Conservation (phyloP, 2,797 vertebrate genomes). For the Chrysocyon brachyurus region DNA sequence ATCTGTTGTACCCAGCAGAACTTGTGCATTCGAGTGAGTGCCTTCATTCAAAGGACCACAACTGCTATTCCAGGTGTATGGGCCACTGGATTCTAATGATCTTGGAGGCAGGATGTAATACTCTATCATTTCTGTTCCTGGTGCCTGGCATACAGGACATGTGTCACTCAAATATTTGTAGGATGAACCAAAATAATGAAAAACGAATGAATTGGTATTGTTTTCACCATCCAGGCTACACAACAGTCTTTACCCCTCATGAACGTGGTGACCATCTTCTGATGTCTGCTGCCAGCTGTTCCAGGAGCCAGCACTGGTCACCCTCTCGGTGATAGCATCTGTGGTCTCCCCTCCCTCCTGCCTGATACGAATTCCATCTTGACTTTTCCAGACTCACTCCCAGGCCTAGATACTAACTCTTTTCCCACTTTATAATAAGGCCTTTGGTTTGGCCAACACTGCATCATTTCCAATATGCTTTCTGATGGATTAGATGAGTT, state of each 20-base stretch:
- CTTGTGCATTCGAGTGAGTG: background rate
- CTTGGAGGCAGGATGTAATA: background rate
- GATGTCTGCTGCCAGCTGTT: background rate
- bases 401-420: background rate
- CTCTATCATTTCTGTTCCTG: background rate
- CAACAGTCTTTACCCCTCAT: fast-evolving
- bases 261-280: background rate
- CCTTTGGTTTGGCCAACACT: background rate
- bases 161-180: background rate
- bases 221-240: background rate
- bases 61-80: too few species aligned
- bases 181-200: background rate
- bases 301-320: background rate
- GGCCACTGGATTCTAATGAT: background rate
- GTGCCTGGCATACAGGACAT: background rate
- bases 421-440: background rate
- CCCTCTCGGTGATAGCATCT: background rate
- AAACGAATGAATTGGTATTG: background rate
- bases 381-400: background rate
- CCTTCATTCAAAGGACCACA: background rate
- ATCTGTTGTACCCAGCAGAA: background rate
- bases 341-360: background rate
- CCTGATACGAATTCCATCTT: background rate
- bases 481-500: background rate
- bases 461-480: background rate